These are phyloP conservation scores for Ptilodon capucinus DNA, from an alignment of 2,888 invertebrate species.

Conservation along the genomic window DNA sequence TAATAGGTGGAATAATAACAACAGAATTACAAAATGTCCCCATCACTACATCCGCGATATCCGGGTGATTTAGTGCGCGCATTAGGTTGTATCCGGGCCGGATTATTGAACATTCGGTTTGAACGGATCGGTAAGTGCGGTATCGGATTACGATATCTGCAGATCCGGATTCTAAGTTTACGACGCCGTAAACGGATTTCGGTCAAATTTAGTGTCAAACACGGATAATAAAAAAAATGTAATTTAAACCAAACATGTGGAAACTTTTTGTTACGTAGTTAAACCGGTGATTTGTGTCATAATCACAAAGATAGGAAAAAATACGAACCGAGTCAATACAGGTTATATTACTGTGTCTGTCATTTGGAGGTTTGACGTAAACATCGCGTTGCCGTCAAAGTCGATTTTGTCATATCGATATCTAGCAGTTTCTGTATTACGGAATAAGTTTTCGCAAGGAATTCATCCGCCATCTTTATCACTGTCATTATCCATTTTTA, in stretches of 20 bases:
- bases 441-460: too few species aligned
- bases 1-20: not conserved
- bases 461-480: too few species aligned
- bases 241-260: not conserved
- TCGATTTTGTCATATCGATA: too few species aligned
- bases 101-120: constrained; percentile 42
- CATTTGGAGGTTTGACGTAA: too few species aligned
- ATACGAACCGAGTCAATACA: too few species aligned
- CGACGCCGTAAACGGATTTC: not conserved
- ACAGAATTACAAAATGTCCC: not conserved
- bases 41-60: constrained; percentile 50
- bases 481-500: too few species aligned
- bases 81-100: constrained; percentile 48
- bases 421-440: too few species aligned
- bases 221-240: not conserved
- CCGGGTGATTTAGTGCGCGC: constrained; percentile 53
- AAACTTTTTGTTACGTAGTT: too few species aligned
- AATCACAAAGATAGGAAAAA: too few species aligned
- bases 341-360: too few species aligned
- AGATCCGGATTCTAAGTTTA: not conserved
- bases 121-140: constrained; percentile 23
- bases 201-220: not conserved
- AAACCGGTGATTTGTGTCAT: too few species aligned
- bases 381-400: too few species aligned
- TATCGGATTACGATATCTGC: constrained; percentile 1